Base-by-base conservation (phyloP, 2,888 invertebrate genomes). In the Lacanobia oleracea region DNA sequence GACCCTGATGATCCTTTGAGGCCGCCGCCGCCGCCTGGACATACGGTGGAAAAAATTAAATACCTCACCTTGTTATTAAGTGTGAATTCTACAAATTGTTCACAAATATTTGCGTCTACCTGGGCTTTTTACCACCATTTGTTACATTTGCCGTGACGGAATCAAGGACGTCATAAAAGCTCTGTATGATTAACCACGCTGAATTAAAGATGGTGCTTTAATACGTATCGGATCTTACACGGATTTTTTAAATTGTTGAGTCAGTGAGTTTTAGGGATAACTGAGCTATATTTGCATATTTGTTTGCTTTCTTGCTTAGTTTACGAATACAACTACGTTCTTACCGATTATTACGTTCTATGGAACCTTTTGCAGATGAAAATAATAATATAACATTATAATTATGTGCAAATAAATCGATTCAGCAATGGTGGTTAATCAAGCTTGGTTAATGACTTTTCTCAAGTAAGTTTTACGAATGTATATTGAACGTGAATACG, bases 41-140 rank as follows among this genome's bases (percentile, higher is more conserved):
- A 90, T 88, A 88, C 82, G 84, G 75, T 73, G 82, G 88, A 91
- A 92, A 93, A 91, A 91, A 87, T 81, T 87, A 89, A 91, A 90
- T 91, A 87, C 90, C 91, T 86, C 85, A 91, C 89, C 93, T 94
- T 90, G 93, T 95, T 95, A 95, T 95, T 95, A 95, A 93, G 95
- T 95, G 95, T 95, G 95, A 95, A 95, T 94, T 93, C 93, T 92
- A 94, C 94, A 95, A 95, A 95, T 94, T 92, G 95, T 94, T 95
- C 95, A 93, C 94, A 96, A 95, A 96, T 95, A 95, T 96, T 96
- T 95, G 95, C 93, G 92, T 93, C 96, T 95, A 95, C 95, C 95
- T 95, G 95, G 90, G 90, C 93, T 93, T 93, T 94, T 93, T 91
- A 89, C 88, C 76, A 85, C 84, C 91, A 92, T 93, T 92, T 90